Conservation (phyloP, 2,113 vertebrate species). For the Lota lota region DNA sequence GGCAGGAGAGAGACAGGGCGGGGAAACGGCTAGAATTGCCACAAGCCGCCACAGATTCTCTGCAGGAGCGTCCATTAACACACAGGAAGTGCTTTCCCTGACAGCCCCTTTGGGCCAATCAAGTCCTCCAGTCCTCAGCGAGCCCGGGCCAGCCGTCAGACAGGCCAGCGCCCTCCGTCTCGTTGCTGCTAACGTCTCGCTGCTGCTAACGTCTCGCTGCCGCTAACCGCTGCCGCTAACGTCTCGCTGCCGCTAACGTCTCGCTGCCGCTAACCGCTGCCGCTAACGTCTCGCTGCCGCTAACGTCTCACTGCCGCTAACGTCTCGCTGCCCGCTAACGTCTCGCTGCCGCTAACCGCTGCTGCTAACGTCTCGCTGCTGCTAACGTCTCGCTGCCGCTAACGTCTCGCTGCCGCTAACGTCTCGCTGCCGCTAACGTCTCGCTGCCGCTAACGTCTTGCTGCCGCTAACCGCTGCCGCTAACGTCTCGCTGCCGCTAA, state of each 20-base stretch:
- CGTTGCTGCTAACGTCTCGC: constrained; percentile 52
- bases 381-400: too few relatives aligned
- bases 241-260: constrained; percentile 49
- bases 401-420: constrained; percentile 43
- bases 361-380: too few relatives aligned
- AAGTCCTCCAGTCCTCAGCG: constrained; percentile 56
- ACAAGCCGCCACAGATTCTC: constrained; percentile 55
- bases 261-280: constrained; percentile 50
- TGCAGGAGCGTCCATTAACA: constrained; percentile 68
- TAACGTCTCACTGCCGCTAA: constrained; percentile 57
- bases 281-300: constrained; percentile 44
- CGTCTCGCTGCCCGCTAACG: too few relatives aligned
- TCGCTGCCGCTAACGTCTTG: too few relatives aligned
- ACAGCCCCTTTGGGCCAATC: constrained; percentile 67
- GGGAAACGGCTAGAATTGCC: constrained; percentile 42
- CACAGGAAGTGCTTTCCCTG: constrained; percentile 65
- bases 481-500: constrained; percentile 57
- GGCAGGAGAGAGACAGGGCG: constrained; percentile 19
- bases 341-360: constrained; percentile 43
- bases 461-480: too few relatives aligned
- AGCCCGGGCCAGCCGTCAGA: constrained; percentile 65
- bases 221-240: too few relatives aligned
- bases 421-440: constrained; percentile 54
- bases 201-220: constrained; percentile 48
- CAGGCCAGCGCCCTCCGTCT: constrained; percentile 52